Evolutionary conservation across 2,797 vertebrate species (phyloP), one percentile per base, ranked within the genome.

Genomic region (Selene dorsalis): DNA sequence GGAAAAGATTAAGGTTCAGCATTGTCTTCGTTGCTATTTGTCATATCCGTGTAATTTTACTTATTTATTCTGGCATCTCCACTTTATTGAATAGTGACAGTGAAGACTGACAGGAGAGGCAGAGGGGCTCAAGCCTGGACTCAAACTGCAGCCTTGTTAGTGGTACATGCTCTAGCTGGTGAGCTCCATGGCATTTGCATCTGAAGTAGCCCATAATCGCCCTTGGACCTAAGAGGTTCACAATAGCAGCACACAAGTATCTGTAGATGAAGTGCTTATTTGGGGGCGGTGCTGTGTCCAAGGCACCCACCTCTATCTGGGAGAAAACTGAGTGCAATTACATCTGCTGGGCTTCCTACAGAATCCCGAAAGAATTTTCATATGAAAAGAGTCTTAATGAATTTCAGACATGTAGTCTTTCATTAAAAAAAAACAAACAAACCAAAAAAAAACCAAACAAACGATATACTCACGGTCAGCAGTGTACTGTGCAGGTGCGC

Each of bases 401-500:
- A 14, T 69, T 64, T 38, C 50, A 48, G 17, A 45, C 28, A 6
- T 20, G 22, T n/a, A 14, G 11, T 28, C 17, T 45, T 26, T 56
- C 35, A 14, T 22, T 30, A 1, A 35, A 35, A 35, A 6, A 6
- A 35, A 5, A 2, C 24, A 7, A 41, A 2, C n/a, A n/a, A n/a
- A n/a, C n/a, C n/a, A 47, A 2, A 57, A 47, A 22, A 16, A 55
- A 26, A n/a, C 6, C 2, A 10, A 28, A 50, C 18, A 45, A 45
- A 58, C 32, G 30, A 18, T n/a, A 28, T 86, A 97, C 97, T 98
- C 93, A 99, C 98, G 94, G 85, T 99, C 98, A n/a, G 96, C 64
- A 26, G 94, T 75, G 92, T 96, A 98, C 76, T 98, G 97, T 9
- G 93, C 85, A 69, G 95, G 91, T 8, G 95, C 77, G 38, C 91